Evolutionary conservation across 2,797 vertebrate genomes (phyloP), one percentile per base, ranked within the genome.

Genomic region (Urocyon cinereoargenteus): DNA sequence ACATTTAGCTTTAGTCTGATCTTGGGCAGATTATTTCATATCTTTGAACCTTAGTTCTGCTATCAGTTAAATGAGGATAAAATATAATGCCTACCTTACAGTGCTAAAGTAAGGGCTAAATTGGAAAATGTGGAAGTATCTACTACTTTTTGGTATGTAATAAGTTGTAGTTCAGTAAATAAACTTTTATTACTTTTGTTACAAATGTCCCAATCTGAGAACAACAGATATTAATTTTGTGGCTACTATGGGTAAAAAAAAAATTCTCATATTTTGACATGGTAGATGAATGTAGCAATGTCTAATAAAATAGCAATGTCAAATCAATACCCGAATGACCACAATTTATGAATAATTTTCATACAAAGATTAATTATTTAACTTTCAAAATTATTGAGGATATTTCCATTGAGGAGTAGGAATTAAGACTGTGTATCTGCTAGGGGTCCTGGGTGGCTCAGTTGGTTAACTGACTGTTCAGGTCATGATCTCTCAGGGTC

Each of bases 291-390:
- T 82, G 45, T 72, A 79, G 4, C 12, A 91, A 53, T 84, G 51
- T 22, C 18, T 15, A 73, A 13, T 73, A 73, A 45, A 68, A 83
- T 72, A 79, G 4, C 11, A 88, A 59, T 79, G 53, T 26, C 26
- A 45, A 53, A 21, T 66, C 78, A 21, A 88, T 73, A 59, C 45
- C 22, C 61, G 49, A 83, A 61, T 91, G 62, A 72, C 55, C 77
- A 72, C 92, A 94, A 88, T 73, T 88, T 87, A 64, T 92, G 45
- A 64, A 72, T 40, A 78, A 31, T 83, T 94, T 84, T 68, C 31
- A 57, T 79, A n/a, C 22, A 88, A 78, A 59, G 16, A 40, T 55
- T 81, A 88, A 36, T 84, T 88, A 49, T 59, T 94, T 90, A 19
- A 28, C 73, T 92, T 96, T 84, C 24, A 90, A 83, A 93, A 68